Evolutionary conservation across 2,113 vertebrate species (phyloP), one percentile per base, ranked within the genome.

Genomic region (Seriola dumerili): DNA sequence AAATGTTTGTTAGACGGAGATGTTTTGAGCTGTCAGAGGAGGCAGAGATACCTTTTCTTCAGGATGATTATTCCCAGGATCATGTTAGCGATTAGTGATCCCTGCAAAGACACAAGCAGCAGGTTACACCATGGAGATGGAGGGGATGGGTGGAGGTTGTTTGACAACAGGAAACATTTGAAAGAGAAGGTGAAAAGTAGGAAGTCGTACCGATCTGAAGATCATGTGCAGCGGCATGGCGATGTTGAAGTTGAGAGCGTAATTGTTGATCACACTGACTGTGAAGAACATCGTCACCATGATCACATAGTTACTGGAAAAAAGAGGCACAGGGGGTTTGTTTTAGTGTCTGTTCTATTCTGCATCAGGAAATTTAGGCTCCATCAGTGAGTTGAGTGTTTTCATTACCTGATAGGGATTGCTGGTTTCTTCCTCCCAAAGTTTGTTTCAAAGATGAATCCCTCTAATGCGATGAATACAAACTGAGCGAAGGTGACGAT

Each of bases 241-340:
- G 0, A 99, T 99, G 88, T 97, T 98, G 84, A 99, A 96, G 83
- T 99, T 99, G 80, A 99, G 96, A 59, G 98, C 97, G 0, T 99
- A 99, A 93, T 99, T 99, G 94, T 99, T 99, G 82, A 99, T 95
- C 87, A 99, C 97, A 0, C 97, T 99, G 90, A 99, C 95, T 0
- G 97, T 96, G 94, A 99, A 99, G 95, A 99, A 99, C 98, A 99
- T 99, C 64, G 96, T 94, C 70, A 99, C 98, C 98, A 99, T 99
- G 54, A 96, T 85, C 21, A 95, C 86, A 14, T 99, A 99, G 79
- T 97, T 97, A 38, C 98, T 99, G 90, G 0, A 61, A 76, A 1
- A 68, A 9, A 38, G 3, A 16, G 10, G 79, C 4, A 46, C 0
- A 16, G 52, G 7, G 29, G 9, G 9, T 38, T 67, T 44, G 4